Evolutionary conservation across 2,113 vertebrate genomes (phyloP), one percentile per base, ranked within the genome.

Genomic region (Thamnaconus septentrionalis): DNA sequence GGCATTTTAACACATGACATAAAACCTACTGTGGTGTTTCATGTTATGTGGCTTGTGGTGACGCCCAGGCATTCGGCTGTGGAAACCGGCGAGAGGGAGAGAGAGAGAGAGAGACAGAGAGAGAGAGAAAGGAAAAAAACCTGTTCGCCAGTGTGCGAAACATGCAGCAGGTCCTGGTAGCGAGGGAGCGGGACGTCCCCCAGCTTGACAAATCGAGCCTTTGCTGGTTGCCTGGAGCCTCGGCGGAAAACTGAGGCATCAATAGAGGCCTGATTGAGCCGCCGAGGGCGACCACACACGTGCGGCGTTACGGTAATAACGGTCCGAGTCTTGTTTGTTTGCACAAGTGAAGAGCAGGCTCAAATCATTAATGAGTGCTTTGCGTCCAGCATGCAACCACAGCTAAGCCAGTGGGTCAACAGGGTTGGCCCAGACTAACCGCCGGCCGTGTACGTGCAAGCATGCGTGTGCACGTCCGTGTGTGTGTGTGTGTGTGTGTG

Each of bases 331-430:
- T 31, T 90, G 89, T 90, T 87, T 90, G 89, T 90, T 90, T 84
- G 80, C 79, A 82, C 64, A 84, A 84, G 87, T 73, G 80, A 89
- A 89, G 85, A 88, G 86, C 83, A 72, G 84, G 69, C 85, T 89
- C 86, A 87, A 85, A 87, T 85, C 73, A 54, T 87, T 89, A 90
- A 90, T 89, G 87, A 88, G 83, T 86, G 85, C 86, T 89, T 84
- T 89, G 89, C 87, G 79, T 88, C 86, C 84, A 87, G 85, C 79
- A 79, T 84, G 85, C 73, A 87, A 89, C 89, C 87, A 83, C 89
- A 89, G 87, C 79, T 88, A 86, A 90, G 89, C 84, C 84, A 84
- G 79, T 84, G 73, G 86, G 87, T 89, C 87, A 88, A 88, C 86
- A 87, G 53, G 84, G 81, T 82, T 87, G 83, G 86, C 78, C 18